A percentile compares a stretch with the other conserved stretches of the same genome.
phyloP scores from a whole-genome alignment of 2,797 vertebrate species.

The Triplophysa yarkandensis region DNA sequence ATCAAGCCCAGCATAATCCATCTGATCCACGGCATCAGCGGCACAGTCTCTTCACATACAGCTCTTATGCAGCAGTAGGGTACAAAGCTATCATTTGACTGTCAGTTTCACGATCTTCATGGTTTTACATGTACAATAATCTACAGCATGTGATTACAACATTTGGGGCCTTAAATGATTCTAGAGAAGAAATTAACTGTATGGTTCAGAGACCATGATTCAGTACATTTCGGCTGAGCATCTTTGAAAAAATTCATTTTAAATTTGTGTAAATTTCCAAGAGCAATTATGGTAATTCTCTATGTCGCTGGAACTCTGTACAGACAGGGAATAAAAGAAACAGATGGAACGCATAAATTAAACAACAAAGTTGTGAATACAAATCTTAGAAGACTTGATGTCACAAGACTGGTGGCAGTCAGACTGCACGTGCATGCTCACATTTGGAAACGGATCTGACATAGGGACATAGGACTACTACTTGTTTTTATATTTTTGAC shows the following conservation, averaged over 20 bases:
- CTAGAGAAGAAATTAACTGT: not conserved
- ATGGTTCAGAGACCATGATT: not conserved
- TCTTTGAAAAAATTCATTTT: constrained; percentile 2
- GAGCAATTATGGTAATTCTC: constrained; percentile 1
- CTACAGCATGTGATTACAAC: not conserved
- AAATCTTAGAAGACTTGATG: not conserved
- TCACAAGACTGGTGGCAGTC: not conserved
- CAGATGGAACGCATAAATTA: not conserved
- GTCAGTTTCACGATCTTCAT: not conserved
- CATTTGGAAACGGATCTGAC: not conserved
- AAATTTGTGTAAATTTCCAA: not conserved
- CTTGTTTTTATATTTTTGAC: too few species aligned
- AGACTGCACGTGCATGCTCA: not conserved
- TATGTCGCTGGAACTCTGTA: not conserved
- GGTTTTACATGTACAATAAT: not conserved
- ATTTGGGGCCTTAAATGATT: not conserved
- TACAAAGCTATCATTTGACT: not conserved
- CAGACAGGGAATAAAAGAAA: not conserved
- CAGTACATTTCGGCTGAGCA: not conserved
- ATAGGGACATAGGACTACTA: too few species aligned
- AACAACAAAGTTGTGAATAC: constrained; percentile 1
- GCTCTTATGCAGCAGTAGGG: not conserved
- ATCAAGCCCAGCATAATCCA: not conserved
- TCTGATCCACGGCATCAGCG: not conserved
- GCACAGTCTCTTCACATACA: not conserved